Evolutionary conservation across 1,140 invertebrate species (phyloP).

Genomic region (Drosophila nannoptera): DNA sequence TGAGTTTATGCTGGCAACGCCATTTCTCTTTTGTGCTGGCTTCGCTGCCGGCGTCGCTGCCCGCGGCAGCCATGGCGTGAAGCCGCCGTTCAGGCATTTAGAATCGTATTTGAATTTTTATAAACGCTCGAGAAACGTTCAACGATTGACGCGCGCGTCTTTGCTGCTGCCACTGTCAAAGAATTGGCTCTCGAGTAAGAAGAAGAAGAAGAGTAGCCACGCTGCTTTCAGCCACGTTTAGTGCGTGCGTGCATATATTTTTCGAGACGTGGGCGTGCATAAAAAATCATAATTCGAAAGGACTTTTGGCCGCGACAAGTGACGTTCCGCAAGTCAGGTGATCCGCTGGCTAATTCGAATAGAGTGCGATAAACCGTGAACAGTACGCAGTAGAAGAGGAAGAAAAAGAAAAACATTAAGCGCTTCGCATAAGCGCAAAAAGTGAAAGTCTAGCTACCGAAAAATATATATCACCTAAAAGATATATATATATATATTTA

Average conservation of each 20-base stretch:
- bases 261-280: conserved; percentile 6
- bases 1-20: conserved; percentile 35
- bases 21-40: conserved; percentile 58
- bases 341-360: conserved; percentile 32
- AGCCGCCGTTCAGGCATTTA: conserved; percentile 61
- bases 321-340: conserved; percentile 43
- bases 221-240: conserved; percentile 1
- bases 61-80: conserved; percentile 32
- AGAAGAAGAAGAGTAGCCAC: not conserved
- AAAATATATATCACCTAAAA: not conserved
- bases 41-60: conserved; percentile 37
- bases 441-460: conserved; percentile 26
- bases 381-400: conserved; percentile 8
- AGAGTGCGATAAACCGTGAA: conserved; percentile 1
- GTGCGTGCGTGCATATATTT: conserved; percentile 4
- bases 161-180: conserved; percentile 30
- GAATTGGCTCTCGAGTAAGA: conserved; percentile 22
- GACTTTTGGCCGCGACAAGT: conserved; percentile 19
- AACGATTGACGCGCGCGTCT: conserved; percentile 70
- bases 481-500: conserved; percentile 26
- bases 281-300: conserved; percentile 3
- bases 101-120: conserved; percentile 79
- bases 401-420: conserved; percentile 8
- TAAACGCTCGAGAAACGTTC: conserved; percentile 75
- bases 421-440: conserved; percentile 16